Base-by-base conservation (phyloP, 2,888 invertebrate species). In the Drosophila mayaguana region DNA sequence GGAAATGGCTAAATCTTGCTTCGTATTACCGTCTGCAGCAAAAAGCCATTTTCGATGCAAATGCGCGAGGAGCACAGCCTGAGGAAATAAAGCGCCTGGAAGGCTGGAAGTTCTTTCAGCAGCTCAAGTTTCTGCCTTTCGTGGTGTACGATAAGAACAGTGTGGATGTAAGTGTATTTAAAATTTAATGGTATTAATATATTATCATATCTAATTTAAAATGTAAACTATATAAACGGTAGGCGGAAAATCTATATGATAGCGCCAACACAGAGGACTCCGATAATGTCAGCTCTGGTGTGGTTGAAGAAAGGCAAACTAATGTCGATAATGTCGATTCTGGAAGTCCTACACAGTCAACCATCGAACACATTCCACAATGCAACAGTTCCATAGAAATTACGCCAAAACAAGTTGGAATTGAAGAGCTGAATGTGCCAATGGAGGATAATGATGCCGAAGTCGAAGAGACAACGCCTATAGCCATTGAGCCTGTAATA, bases 81-180 rank as follows among this genome's bases (percentile, higher is more conserved):
- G 77, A 78, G 20, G 77, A 77, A 48, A 48, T 78, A 20, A 74
- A 67, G n/a, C 75, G 78, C 6, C 45, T 78, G 16, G 78, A 78
- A 34, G 77, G 78, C 14, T 78, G 77, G 77, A 78, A 78, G 25
- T 78, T 75, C 48, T 56, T 67, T 5, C 77, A 78, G 3, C 75
- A 64, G 25, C 50, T 78, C 2, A 71, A 56, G 20, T 78, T 78
- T 14, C 64, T 78, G 0, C 77, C 77, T 0, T 60, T 42, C 12
- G 25, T 50, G 18, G 46, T 42, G 8, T 53, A 62, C 40, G 78
- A 75, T 12, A 78, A 78, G 5, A 75, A 28, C 16, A 53, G 34
- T 12, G 45, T 53, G 2, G 77, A 77, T 45, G 77, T 77, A 53
- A 77, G 77, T 40, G 9, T 60, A 32, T 12, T 28, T 40, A 8